Evolutionary conservation across 37 sponge, comb jelly and placozoan genomes (phyloP).

Genomic region (Haliclona indistincta): DNA sequence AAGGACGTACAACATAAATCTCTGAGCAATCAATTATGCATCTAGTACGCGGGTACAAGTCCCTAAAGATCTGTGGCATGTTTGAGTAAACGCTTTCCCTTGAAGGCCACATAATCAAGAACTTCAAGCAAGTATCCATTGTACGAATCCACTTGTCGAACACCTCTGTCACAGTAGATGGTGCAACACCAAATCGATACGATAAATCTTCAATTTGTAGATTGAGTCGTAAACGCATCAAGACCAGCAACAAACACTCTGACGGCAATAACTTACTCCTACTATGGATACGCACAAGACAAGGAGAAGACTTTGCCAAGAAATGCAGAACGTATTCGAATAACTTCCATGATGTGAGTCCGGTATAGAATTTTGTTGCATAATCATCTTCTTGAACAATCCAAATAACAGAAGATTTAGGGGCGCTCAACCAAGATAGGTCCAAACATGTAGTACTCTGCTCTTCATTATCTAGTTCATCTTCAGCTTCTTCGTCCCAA

Average conservation of each 20-base stretch:
- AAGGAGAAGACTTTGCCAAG: background rate
- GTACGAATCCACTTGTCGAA: conserved; percentile 23
- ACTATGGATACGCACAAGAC: too few relatives aligned
- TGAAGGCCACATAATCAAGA: conserved; percentile 14
- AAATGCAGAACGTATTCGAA: conserved; percentile 2
- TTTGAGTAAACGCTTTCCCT: background rate
- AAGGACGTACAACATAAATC: conserved; percentile 23
- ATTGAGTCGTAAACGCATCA: background rate
- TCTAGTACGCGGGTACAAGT: background rate
- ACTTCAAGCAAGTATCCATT: background rate
- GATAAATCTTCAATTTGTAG: conserved; percentile 10
- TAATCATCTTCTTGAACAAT: conserved; percentile 26
- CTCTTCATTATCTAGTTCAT: too few relatives aligned
- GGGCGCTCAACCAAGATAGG: too few relatives aligned
- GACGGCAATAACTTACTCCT: background rate
- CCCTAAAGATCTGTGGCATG: conserved; percentile 18
- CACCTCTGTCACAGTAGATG: background rate
- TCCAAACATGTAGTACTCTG: too few relatives aligned
- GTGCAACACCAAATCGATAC: background rate
- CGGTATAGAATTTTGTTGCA: conserved; percentile 18
- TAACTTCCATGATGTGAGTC: conserved; percentile 6
- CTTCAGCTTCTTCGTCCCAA: too few relatives aligned
- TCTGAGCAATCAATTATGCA: conserved; percentile 45
- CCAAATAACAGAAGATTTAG: too few relatives aligned
- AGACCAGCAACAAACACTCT: conserved; percentile 3